phyloP scores from a whole-genome alignment of 2,888 invertebrate species.

The Chloromyia formosa region DNA sequence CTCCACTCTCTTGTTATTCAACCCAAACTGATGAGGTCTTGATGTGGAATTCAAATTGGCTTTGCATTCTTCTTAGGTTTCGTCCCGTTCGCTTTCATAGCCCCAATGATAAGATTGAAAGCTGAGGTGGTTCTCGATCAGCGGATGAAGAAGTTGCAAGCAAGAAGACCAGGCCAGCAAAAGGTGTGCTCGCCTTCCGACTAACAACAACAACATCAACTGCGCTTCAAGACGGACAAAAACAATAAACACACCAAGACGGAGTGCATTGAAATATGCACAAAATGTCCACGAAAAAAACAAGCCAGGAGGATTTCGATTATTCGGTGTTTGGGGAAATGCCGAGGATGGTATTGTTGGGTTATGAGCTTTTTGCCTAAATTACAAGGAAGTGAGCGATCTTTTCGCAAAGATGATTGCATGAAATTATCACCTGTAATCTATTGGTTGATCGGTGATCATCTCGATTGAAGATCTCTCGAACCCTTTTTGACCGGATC shows the following conservation, averaged over 20 bases:
- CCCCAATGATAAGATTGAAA: slow-evolving; percentile 17
- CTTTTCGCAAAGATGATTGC: neutral
- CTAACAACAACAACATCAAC: neutral
- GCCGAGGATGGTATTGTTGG: neutral
- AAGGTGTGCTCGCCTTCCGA: too few species aligned
- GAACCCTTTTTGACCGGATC: neutral
- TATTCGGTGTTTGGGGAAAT: slow-evolving; percentile 30
- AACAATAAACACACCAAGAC: slow-evolving; percentile 19
- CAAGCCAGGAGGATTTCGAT: neutral
- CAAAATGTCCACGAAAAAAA: slow-evolving; percentile 3
- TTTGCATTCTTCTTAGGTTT: slow-evolving; percentile 45
- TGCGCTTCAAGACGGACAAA: slow-evolving; percentile 14
- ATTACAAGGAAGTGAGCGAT: slow-evolving; percentile 23
- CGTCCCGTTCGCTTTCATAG: slow-evolving; percentile 33
- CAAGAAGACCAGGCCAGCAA: slow-evolving; percentile 6
- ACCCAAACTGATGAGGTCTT: slow-evolving; percentile 49
- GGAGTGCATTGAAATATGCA: neutral
- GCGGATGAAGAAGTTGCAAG: slow-evolving; percentile 22
- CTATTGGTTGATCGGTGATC: neutral
- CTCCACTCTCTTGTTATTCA: slow-evolving; percentile 47
- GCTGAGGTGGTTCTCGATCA: neutral
- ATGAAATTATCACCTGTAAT: slow-evolving; percentile 19
- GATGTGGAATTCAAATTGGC: slow-evolving; percentile 50
- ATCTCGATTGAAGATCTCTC: neutral
- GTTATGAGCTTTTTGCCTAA: neutral